A percentile compares a stretch with the other conserved stretches of the same genome.
phyloP scores from a whole-genome alignment of 1,140 invertebrate genomes.

The Aphis gossypii region DNA sequence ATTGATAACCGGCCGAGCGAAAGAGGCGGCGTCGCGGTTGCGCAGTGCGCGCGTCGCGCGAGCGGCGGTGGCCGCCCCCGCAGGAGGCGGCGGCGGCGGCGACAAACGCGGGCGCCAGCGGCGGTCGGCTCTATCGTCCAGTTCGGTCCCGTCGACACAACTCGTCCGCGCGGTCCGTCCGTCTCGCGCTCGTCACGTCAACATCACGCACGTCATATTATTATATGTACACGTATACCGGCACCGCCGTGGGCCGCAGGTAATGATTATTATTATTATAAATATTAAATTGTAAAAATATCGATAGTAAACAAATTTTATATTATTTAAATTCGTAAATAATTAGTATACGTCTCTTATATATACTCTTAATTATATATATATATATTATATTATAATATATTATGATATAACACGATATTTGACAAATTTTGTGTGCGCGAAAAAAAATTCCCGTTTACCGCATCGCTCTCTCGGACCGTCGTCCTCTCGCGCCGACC shows the following conservation, averaged over 20 bases:
- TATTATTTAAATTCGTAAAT: no score
- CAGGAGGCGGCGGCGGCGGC: neutral
- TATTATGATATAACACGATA: no score
- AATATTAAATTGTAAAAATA: neutral
- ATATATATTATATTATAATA: no score
- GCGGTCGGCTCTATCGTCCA: neutral
- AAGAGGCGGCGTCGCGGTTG: conserved; percentile 2
- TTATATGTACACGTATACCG: neutral
- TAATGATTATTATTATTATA: neutral
- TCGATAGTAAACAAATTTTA: neutral
- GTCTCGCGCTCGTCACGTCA: neutral
- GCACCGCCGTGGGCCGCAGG: neutral
- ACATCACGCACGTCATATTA: neutral
- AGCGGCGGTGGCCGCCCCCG: neutral
- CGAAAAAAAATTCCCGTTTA: neutral
- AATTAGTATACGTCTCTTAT: no score
- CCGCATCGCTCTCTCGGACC: neutral
- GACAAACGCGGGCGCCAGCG: neutral
- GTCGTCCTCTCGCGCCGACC: neutral
- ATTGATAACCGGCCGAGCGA: neutral
- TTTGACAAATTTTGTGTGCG: neutral
- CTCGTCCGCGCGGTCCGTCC: neutral
- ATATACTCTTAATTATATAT: no score
- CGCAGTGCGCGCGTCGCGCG: neutral
- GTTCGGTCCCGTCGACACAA: neutral